Base-by-base conservation (phyloP, 2,797 vertebrate species). In the Eidolon dupreanum region DNA sequence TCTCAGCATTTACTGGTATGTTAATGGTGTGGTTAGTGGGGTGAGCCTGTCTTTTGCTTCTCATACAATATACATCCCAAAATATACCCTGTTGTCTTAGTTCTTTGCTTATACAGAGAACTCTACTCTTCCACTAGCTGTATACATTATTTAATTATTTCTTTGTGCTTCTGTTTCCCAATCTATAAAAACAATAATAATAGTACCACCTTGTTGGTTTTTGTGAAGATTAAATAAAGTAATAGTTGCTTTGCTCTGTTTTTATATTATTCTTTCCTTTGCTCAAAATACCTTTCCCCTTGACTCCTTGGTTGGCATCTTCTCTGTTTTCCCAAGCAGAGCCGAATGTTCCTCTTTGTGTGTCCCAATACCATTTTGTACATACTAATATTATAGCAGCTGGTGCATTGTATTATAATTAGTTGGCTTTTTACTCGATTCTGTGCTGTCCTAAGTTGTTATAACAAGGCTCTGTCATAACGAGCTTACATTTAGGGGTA, bases 31-130 rank as follows among this genome's bases (percentile, higher is more conserved):
- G 4, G n/a, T 92, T 13, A 83, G 78, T 1, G 74, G 28, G 7
- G 1, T 0, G 0, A 22, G 22, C 10, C 57, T 82, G 10, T 49
- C 57, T 49, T 65, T 81, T 17, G 22, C 22, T 26, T 75, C 79
- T 57, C 20, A 0, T 31, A 4, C 9, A 49, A 3, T 17, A 2
- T 33, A 19, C 51, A 4, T 8, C 24, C 49, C 7, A 3, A 41
- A 22, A 55, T 43, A 36, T 2, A 22, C 38, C 2, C 41, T 22
- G 5, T 75, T n/a, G 55, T 43, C 3, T 36, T 24, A 8, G 28
- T 49, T 66, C 61, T 71, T 41, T 19, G 90, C 24, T 19, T 73
- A 22, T 8, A 19, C n/a, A 9, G 13, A 24, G 55, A 88, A 6
- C 20, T n/a, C 33, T 4, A 0, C 55, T 20, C 41, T 70, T 41